Base-by-base conservation (phyloP, 2,888 invertebrate species). In the Ormyrus thymus region DNA sequence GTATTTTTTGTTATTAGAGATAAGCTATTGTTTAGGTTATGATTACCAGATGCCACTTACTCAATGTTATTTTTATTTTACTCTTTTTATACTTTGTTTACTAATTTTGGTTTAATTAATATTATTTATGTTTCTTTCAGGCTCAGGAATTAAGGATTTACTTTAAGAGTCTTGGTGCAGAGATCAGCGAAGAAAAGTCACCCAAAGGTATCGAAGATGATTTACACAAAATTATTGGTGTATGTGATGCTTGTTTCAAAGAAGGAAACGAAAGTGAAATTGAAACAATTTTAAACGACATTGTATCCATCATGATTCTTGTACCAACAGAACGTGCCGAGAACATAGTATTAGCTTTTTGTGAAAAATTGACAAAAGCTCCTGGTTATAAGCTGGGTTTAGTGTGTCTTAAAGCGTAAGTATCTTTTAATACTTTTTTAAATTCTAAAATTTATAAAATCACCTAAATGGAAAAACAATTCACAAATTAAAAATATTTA, bases 301-400 rank as follows among this genome's bases (percentile, higher is more conserved):
- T 99, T 90, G 97, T 98, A 5, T 98, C 98, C 7, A 96, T 99
- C 83, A 95, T 98, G 93, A 96, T 98, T 79, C 93, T 95, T 85
- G 96, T 96, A 84, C 96, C 97, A 9, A 92, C 95, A 81, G 97
- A 97, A 87, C 93, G 97, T 83, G 96, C 96, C 45, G 96, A 97
- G 90, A 96, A 96, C 87, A 94, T 98, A 84, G 95, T 98, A 83
- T 90, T 96, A 83, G 95, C 96, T 59, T 97, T 98, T 87, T 97
- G 97, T 90, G 97, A 98, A 89, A 96, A 97, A 90, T 92, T 98
- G 81, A 94, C 95, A 48, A 97, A 97, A 91, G 95, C 97, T 6
- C 96, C 96, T 10, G 95, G 94, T 9, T 93, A 93, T 77, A 96
- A 96, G 86, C 91, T 96, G 82, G 95, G 95, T 71, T 91, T 95